These are phyloP conservation scores for Oophaga sylvatica DNA, from an alignment of 2,797 vertebrate species.

Conservation along the genomic window DNA sequence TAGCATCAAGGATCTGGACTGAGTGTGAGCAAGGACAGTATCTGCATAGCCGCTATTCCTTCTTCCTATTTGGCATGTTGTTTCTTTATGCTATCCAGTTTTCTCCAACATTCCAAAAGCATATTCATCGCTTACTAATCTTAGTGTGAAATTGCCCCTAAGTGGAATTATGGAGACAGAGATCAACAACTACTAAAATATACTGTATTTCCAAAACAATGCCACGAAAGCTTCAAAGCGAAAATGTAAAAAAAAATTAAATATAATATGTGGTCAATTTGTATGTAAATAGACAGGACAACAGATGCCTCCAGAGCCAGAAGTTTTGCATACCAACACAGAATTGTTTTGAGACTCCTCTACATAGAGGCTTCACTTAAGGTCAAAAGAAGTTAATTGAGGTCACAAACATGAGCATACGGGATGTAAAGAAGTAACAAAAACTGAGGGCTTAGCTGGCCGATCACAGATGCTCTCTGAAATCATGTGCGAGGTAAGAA, in stretches of 20 bases:
- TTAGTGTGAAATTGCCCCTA: too few species aligned
- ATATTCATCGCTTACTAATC: not conserved
- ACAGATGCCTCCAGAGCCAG: constrained; percentile 33
- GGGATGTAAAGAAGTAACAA: constrained; percentile 20
- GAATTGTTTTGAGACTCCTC: constrained; percentile 42
- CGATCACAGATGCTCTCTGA: constrained; percentile 38
- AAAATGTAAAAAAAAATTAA: not conserved
- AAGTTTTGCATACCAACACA: constrained; percentile 41
- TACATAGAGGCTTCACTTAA: constrained; percentile 48
- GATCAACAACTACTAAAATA: not conserved
- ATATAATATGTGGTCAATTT: constrained; percentile 24
- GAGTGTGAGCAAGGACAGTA: not conserved
- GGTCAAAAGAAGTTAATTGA: constrained; percentile 60
- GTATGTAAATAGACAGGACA: constrained; percentile 2
- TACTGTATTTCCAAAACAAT: not conserved
- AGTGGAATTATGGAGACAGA: too few species aligned
- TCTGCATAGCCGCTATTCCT: not conserved
- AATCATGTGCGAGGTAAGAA: constrained; percentile 25
- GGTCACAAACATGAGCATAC: constrained; percentile 54
- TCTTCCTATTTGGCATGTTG: not conserved
- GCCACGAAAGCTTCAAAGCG: not conserved
- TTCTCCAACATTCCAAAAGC: not conserved
- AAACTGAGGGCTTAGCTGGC: constrained; percentile 48
- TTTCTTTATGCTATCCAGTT: not conserved
- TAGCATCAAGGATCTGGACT: too few species aligned